Evolutionary conservation across 2,797 vertebrate genomes (phyloP), one percentile per base, ranked within the genome.

Genomic region (Tapirus indicus): DNA sequence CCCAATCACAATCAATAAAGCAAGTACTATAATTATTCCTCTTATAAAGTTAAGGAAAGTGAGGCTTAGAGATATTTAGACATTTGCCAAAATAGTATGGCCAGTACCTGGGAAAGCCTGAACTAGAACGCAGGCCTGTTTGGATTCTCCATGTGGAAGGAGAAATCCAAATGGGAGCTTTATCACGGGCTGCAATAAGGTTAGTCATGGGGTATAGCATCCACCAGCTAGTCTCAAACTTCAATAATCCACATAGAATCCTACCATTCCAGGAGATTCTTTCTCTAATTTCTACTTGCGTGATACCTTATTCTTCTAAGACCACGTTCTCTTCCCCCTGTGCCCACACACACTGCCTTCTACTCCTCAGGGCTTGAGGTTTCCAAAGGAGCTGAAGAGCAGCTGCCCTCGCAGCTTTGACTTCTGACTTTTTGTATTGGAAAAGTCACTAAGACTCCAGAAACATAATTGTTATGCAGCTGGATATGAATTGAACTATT

Each of bases 1-100:
- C 16, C 84, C 38, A 21, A 38, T 27, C 69, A 71, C 44, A 68
- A 38, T 47, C 10, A 27, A 54, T 17, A 56, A 82, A 74, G 49
- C 54, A 91, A n/a, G 21, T 71, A 60, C 32, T 93, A 35, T 62
- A 54, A 84, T 83, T 75, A 86, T 91, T 97, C 96, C 91, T 80
- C 32, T 97, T 95, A 91, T 75, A 82, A 95, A 94, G 41, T 75
- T 72, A 86, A 78, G 20, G 47, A 93, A 88, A 95, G 17, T 25
- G 54, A 91, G 27, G 2, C 49, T 94, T 64, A 77, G 38, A 82
- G 17, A 82, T 25, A 71, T 69, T 16, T 32, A 69, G 38, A 68
- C 5, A 83, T 87, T 77, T 87, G 23, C 25, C 47, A 41, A 74
- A 64, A 85, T 29, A 85, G 87, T 83, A 32, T 0, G 18, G 25